Percentiles rank a stretch among this genome's conserved stretches.
Evolutionary conservation across 2,888 invertebrate genomes (phyloP).

Genomic region (Acheta domesticus): DNA sequence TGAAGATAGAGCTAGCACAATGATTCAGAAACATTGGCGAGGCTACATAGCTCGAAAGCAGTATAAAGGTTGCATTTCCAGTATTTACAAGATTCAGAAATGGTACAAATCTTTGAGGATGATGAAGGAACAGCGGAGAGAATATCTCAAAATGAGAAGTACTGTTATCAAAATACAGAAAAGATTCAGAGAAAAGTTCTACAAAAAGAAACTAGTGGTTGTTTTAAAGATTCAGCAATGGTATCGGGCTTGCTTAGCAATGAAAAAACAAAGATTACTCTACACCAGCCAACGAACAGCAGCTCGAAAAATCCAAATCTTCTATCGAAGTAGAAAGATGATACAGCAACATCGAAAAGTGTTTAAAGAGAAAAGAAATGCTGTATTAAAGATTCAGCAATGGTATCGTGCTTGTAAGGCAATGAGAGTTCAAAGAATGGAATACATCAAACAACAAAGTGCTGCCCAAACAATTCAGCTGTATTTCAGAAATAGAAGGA

Average conservation of each 20-base stretch:
- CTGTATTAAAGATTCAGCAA: constrained; percentile 32
- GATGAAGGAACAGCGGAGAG: constrained; percentile 43
- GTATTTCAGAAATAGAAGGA: constrained; percentile 18
- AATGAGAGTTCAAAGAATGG: constrained; percentile 29
- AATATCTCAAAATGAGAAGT: constrained; percentile 46
- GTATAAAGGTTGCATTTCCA: constrained; percentile 31
- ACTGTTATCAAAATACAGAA: constrained; percentile 34
- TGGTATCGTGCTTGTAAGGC: constrained; percentile 28
- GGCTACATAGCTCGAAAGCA: constrained; percentile 45
- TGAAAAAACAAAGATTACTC: neutral
- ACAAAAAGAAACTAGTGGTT: constrained; percentile 33
- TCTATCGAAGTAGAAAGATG: constrained; percentile 39
- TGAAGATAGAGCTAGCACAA: constrained; percentile 47
- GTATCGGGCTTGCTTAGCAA: constrained; percentile 45
- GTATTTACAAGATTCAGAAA: constrained; percentile 41
- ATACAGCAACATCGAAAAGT: constrained; percentile 38
- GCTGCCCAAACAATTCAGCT: constrained; percentile 29
- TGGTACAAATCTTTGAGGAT: constrained; percentile 40
- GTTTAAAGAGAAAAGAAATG: constrained; percentile 44
- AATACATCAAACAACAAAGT: constrained; percentile 23
- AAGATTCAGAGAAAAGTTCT: constrained; percentile 25
- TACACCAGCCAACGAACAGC: neutral
- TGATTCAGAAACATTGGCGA: constrained; percentile 54
- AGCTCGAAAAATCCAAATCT: constrained; percentile 19
- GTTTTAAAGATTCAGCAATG: constrained; percentile 45